Percentiles rank a stretch among this genome's conserved stretches.
Conservation (phyloP, 2,888 invertebrate species). For the Chironomus riparius region DNA sequence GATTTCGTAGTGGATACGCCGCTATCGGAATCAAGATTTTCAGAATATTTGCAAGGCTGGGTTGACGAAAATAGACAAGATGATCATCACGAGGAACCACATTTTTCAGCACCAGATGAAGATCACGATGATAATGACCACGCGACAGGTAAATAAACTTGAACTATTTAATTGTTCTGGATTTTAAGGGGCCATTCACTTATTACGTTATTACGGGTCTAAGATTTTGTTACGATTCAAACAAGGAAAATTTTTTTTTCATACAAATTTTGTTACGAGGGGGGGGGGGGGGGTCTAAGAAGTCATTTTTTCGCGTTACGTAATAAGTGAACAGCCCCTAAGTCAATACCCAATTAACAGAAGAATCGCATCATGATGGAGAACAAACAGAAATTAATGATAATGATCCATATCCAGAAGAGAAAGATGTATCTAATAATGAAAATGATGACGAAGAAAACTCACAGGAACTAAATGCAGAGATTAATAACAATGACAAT, state of each 20-base stretch:
- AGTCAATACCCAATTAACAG: too few relatives aligned
- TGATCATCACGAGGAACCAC: conserved; percentile 36
- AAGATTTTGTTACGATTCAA: too few relatives aligned
- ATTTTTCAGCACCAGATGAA: conserved; percentile 38
- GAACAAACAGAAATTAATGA: conserved; percentile 36
- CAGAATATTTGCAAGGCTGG: conserved; percentile 71
- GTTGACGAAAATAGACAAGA: conserved; percentile 47
- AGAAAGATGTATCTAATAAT: conserved; percentile 34
- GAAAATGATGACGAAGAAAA: conserved; percentile 34
- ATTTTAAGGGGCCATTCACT: too few relatives aligned
- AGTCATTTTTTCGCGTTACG: too few relatives aligned
- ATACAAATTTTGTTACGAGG: too few relatives aligned
- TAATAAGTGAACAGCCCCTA: too few relatives aligned
- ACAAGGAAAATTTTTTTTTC: too few relatives aligned
- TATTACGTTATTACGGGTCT: too few relatives aligned
- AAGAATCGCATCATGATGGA: conserved; percentile 31
- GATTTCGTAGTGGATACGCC: conserved; percentile 48
- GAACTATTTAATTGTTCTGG: too few relatives aligned
- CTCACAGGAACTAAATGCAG: conserved; percentile 34
- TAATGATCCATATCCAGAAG: conserved; percentile 35
- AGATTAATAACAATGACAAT: conserved; percentile 34
- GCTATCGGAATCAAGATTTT: conserved; percentile 57
- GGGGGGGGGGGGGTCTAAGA: too few relatives aligned
- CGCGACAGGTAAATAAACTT: conserved; percentile 35
- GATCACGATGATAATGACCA: conserved; percentile 38